Evolutionary conservation across 2,888 invertebrate genomes (phyloP), one percentile per base, ranked within the genome.

Genomic region (Rhagium mordax): DNA sequence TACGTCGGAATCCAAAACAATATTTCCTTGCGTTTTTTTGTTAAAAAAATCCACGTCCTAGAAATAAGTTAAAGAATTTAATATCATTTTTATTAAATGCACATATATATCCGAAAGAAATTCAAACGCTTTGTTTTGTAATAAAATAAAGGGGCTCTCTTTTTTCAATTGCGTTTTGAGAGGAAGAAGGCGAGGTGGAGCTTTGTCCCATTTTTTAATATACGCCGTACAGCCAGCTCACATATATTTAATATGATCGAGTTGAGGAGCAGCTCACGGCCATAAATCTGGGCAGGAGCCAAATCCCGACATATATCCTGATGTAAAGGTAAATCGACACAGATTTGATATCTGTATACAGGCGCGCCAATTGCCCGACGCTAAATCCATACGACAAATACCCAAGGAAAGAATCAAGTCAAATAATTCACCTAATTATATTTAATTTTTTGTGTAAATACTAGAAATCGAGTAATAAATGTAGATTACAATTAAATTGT

Each of bases 71-170:
- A 68, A 66, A 71, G 74, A 74, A 74, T 74, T 74, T 71, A 74
- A 68, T 74, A 74, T 65, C 61, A 71, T 71, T 74, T 74, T 74
- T 74, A 71, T 74, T 74, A 74, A 68, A 74, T 68, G 47, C 65
- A 74, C 71, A 41, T 41, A 41, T 33, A 53, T 59, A 64, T 71
- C 70, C 53, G n/a, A 55, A 67, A 74, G 53, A 64, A 67, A 74
- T 66, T 55, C 53, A 51, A 70, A 66, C 53, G 70, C 57, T 66
- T 70, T 70, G 65, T 70, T 61, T 60, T 64, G 65, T 67, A 62
- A 57, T 66, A 67, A 51, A 49, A 41, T 67, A 74, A 67, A 57
- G 62, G 64, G 15, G 57, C 48, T 61, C 67, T 72, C 62, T 68
- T 62, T 64, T 72, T 72, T 68, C 72, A 68, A 68, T 70, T 70